Base-by-base conservation (phyloP, 2,888 invertebrate genomes). In the Dolichopus griseipennis region DNA sequence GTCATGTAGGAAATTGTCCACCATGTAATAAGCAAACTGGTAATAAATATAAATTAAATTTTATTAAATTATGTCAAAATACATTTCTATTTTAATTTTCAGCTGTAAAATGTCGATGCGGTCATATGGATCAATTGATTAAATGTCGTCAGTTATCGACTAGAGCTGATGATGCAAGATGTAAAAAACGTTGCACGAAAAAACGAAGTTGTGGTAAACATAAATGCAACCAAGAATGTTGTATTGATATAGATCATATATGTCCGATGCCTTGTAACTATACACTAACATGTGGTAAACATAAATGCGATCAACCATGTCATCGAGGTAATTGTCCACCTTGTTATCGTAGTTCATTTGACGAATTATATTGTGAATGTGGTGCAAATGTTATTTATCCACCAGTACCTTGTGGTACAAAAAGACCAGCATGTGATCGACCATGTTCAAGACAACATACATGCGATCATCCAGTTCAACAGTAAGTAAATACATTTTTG, bases 331-430 rank as follows among this genome's bases (percentile, higher is more conserved):
- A 89, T 74, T 93, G 93, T 76, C 85, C 86, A 63, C 88, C 90
- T 2, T 95, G 95, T 79, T 86, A 89, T 73, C 84, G 89, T 74
- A 88, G 90, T 75, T 81, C 87, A 76, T 96, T 96, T 82, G 92
- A 93, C 67, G 97, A 98, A 82, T 83, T 97, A 66, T 87, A 87
- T 22, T 98, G 98, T 79, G 91, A 91, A 77, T 98, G 98, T 80
- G 97, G 97, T 9, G 85, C 87, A 0, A 88, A 90, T 72, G 92
- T 95, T 41, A 81, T 92, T 67, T 90, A 90, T 78, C 97, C 98
- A 1, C 98, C 98, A 0, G 88, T 98, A 66, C 88, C 93, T 0
- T 98, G 98, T 80, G 97, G 97, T 21, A 91, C 94, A 0, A 88
- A 88, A 70, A 89, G 90, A 5, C 97, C 97, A 0, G 81, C 85